Percentiles rank a stretch among this genome's conserved stretches.
These are phyloP conservation scores for Pachydiplax longipennis DNA, from an alignment of 2,888 invertebrate species.

Conservation along the genomic window DNA sequence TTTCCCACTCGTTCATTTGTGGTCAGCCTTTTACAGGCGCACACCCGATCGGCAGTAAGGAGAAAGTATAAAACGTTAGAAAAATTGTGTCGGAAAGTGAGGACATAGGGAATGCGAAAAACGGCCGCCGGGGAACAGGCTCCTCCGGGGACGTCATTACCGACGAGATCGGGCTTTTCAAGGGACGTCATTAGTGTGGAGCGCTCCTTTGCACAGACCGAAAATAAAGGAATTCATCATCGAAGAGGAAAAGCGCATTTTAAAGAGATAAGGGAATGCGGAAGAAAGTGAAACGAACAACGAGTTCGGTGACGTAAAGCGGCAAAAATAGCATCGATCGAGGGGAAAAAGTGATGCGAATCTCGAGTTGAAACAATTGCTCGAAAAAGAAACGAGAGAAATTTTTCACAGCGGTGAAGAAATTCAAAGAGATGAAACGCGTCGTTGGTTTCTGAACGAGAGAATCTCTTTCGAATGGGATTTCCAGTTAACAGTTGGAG, in stretches of 20 bases:
- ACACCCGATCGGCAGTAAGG: too few relatives aligned
- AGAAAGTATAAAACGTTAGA: too few relatives aligned
- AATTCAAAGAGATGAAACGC: too few relatives aligned
- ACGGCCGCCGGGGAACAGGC: not conserved
- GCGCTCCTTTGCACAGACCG: not conserved
- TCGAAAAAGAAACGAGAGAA: not conserved
- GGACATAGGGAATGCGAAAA: not conserved
- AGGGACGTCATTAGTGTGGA: not conserved
- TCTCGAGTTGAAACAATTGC: too few relatives aligned
- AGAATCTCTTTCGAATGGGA: too few relatives aligned
- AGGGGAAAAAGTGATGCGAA: not conserved
- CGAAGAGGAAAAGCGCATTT: not conserved
- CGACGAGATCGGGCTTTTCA: not conserved
- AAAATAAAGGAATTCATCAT: not conserved
- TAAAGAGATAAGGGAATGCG: not conserved
- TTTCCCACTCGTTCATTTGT: too few relatives aligned
- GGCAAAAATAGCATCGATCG: not conserved
- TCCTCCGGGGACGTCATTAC: not conserved
- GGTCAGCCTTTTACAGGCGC: too few relatives aligned
- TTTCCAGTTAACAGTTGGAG: too few relatives aligned
- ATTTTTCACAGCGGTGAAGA: not conserved
- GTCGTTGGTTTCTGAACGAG: too few relatives aligned
- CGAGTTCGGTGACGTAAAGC: not conserved
- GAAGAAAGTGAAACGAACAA: not conserved
- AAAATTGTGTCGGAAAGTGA: too few relatives aligned